phyloP scores from a whole-genome alignment of 2,888 invertebrate genomes.

The Syritta pipiens region DNA sequence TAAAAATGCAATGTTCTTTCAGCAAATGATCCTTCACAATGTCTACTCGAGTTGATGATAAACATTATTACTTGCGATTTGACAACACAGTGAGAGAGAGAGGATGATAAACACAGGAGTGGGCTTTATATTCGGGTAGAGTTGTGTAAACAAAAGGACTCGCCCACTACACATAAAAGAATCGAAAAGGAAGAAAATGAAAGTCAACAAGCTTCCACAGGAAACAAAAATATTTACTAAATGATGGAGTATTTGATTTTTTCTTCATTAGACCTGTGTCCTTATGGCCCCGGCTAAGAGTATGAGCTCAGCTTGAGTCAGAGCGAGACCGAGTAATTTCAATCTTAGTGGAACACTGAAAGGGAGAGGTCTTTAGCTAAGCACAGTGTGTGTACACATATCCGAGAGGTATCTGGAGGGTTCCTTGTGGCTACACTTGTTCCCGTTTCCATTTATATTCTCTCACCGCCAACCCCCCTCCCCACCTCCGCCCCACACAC shows the following conservation, averaged over 20 bases:
- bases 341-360: slow-evolving; percentile 25
- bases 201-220: slow-evolving; percentile 64
- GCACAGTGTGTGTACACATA: slow-evolving; percentile 56
- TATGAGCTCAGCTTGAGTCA: not conserved
- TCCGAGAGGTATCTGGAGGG: slow-evolving; percentile 52
- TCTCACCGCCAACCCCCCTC: slow-evolving; percentile 8
- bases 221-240: slow-evolving; percentile 66
- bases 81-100: too few relatives aligned
- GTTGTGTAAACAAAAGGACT: slow-evolving; percentile 45
- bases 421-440: slow-evolving; percentile 66
- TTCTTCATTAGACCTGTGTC: slow-evolving; percentile 64
- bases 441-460: slow-evolving; percentile 62
- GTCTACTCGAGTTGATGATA: slow-evolving; percentile 64
- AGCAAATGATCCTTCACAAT: slow-evolving; percentile 65
- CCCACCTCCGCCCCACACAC: not conserved
- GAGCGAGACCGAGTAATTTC: slow-evolving; percentile 34
- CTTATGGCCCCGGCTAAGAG: slow-evolving; percentile 37
- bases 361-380: slow-evolving; percentile 35
- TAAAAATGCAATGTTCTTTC: slow-evolving; percentile 66
- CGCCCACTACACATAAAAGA: slow-evolving; percentile 27
- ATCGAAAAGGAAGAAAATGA: slow-evolving; percentile 36
- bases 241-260: slow-evolving; percentile 67
- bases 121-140: slow-evolving; percentile 41
- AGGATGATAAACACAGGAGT: slow-evolving; percentile 36
- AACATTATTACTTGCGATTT: slow-evolving; percentile 68